Evolutionary conservation across 2,888 invertebrate species (phyloP), one percentile per base, ranked within the genome.

Genomic region (Campaea margaritaria): DNA sequence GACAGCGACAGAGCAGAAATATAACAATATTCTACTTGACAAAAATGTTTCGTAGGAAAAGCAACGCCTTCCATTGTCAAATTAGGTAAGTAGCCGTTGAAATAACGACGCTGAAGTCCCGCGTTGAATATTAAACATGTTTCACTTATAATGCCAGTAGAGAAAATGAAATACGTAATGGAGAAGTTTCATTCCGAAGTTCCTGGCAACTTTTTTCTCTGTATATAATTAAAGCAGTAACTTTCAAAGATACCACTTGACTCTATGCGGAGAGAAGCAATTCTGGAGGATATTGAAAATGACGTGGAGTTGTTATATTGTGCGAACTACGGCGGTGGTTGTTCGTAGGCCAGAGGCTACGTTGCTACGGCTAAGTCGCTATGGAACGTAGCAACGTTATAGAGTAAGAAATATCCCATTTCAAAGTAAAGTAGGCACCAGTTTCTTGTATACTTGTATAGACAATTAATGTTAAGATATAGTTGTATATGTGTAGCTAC

Each of bases 121-220:
- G 68, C 65, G 56, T 62, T 74, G 74, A 76, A 78, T 78, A 78
- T 75, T 76, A 78, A 76, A 70, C 61, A 69, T 72, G 69, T 72
- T 74, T 72, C 64, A 67, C 64, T 72, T 69, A 64, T 68, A 67
- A 70, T 68, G 68, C 64, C 58, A 57, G 55, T 51, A 56, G 57
- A 58, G 65, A 64, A 70, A 72, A 75, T 74, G 43, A 67, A 69
- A 73, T 64, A 59, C 51, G 54, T 68, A 72, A 72, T 61, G 51
- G 65, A 53, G 58, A 67, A 67, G 61, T 66, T 76, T 67, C 57
- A 61, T 56, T 62, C 52, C 57, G 42, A 69, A 67, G 58, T 70
- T 69, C 48, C 49, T 58, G 49, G 57, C 34, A 36, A 58, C 34
- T 68, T 70, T 70, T 72, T 62, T 69, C 57, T 55, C 11, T n/a